Base-by-base conservation (phyloP, 1,140 invertebrate genomes). In the Drosophila asahinai region DNA sequence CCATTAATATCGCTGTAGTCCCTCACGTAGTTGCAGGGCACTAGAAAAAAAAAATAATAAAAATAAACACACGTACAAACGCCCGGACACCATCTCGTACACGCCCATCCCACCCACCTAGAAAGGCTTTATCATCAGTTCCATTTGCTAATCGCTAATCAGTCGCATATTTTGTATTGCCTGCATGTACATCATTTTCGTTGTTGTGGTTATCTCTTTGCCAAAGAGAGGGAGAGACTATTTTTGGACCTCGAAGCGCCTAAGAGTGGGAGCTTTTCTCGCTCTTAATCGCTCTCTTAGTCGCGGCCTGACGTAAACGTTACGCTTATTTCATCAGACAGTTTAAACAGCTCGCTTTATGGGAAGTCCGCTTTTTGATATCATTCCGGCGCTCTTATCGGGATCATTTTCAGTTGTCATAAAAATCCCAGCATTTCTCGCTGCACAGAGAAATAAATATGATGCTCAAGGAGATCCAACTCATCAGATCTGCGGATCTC, bases 21-120 rank as follows among this genome's bases (percentile, higher is more conserved):
- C 58, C 66, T 47, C 62, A 73, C 52, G 75, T 86, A 86, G 77
- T 58, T 73, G 22, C 43, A 75, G 82, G 66, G 81, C 55, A 68
- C 82, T 66, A 49, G 15, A 27, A 51, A 14, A 36, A 33, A 11
- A 33, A 40, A 0, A 30, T 7, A 7, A 27, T 27, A 27, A 25
- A 19, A 51, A 36, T 11, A 11, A 38, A 57, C 36, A 67, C 42
- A 27, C 43, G 27, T 60, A 54, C 62, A 51, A 36, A 54, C 30
- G 36, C 49, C 58, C 43, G 43, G 36, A 73, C 68, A 52, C 36
- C 30, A 36, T 54, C 14, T 54, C 14, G 22, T 22, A 38, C 58
- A 74, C 38, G 43, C 65, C 47, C 52, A 59, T 63, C 64, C 59
- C 57, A 63, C 63, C 66, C 66, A 60, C 67, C 22, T 19, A 30